Conservation (phyloP, 2,888 invertebrate species). For the Tinea semifulvella region DNA sequence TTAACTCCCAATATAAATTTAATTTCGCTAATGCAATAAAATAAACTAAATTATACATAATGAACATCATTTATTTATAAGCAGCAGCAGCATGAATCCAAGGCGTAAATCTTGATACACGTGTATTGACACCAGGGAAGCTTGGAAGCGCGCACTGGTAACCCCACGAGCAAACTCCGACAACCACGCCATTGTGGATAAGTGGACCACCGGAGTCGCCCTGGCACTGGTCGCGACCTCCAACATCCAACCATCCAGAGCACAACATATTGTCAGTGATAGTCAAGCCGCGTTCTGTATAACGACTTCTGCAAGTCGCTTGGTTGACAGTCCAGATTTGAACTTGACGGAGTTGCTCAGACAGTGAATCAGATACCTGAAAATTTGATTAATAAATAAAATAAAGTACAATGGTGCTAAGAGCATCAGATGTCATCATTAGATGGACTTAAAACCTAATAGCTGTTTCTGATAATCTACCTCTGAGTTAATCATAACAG, state of each 20-base stretch:
- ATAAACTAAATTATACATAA: too few species aligned
- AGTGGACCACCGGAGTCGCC: constrained; percentile 17
- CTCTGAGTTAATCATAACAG: too few species aligned
- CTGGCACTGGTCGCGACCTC: constrained; percentile 16
- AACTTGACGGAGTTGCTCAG: constrained; percentile 15
- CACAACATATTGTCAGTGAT: constrained; percentile 17
- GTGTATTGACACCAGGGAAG: constrained; percentile 16
- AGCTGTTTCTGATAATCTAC: too few species aligned
- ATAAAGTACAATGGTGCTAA: too few species aligned
- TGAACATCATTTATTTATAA: too few species aligned
- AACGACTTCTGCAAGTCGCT: constrained; percentile 12
- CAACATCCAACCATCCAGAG: constrained; percentile 16
- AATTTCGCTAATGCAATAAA: too few species aligned
- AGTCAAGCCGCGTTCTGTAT: constrained; percentile 6
- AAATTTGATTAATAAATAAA: too few species aligned
- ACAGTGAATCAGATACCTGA: constrained; percentile 8
- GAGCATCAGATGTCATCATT: too few species aligned
- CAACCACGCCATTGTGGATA: constrained; percentile 11
- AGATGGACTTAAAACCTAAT: too few species aligned
- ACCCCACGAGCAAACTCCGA: constrained; percentile 12
- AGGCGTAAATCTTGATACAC: background rate
- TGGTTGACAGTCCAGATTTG: constrained; percentile 16
- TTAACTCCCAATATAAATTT: too few species aligned
- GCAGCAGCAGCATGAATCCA: constrained; percentile 10
- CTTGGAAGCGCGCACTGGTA: background rate